Evolutionary conservation across 2,888 invertebrate genomes (phyloP), one percentile per base, ranked within the genome.

Genomic region (Beris chalybata): DNA sequence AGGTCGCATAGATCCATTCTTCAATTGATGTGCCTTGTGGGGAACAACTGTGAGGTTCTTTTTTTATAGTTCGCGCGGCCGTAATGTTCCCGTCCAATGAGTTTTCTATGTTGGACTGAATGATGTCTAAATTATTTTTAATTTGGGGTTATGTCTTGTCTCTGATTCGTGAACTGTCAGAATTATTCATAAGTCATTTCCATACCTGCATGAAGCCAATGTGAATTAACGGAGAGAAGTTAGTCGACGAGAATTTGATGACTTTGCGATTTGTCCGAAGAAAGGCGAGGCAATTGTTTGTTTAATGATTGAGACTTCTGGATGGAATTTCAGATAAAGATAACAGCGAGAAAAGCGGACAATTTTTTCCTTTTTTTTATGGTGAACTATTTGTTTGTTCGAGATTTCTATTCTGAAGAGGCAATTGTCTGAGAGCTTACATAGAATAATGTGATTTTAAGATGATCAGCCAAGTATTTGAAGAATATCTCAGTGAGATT

Each of bases 111-210:
- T 15, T 44, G 38, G 13, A 32, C 63, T 52, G 66, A 63, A 52
- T 66, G 68, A 68, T 68, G 66, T 68, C 68, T 68, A 64, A 66
- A 68, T 68, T 68, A 68, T 66, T 68, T 68, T 66, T 68, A 68
- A 68, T 68, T 57, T 66, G 54, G 57, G 64, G 66, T 66, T 68
- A 66, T 66, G 68, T 66, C 68, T 64, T 64, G 68, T 66, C 64
- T 68, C 64, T 57, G 64, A 68, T 68, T 68, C 66, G 57, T 64
- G 53, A 61, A 57, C 58, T 68, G 68, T 66, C 68, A 64, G 68
- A 68, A 68, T 68, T 68, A 68, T 68, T 68, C 68, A 68, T 68
- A 68, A 68, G 68, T 63, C 66, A 68, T 68, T 68, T 64, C 64
- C 68, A 68, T 68, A 68, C 29, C 64, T 52, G 64, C 64, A 65